A percentile compares a stretch with the other conserved stretches of the same genome.
These are phyloP conservation scores for Hemibagrus guttatus DNA, from an alignment of 2,797 vertebrate species.

Conservation along the genomic window DNA sequence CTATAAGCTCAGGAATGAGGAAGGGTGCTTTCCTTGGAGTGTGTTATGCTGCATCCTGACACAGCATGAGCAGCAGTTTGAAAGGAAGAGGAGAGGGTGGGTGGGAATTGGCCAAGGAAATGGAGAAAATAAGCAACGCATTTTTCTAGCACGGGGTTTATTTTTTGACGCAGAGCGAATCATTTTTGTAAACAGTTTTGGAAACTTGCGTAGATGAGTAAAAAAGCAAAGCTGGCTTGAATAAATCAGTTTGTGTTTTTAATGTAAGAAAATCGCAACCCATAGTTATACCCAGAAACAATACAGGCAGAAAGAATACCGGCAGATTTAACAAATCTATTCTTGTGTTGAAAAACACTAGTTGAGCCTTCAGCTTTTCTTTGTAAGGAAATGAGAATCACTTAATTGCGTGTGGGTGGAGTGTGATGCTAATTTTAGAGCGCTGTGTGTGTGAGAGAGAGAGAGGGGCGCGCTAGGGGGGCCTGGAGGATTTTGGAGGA, in stretches of 20 bases:
- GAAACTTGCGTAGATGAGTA: too few species aligned
- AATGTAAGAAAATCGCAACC: background rate
- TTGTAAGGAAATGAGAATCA: background rate
- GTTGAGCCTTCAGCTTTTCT: background rate
- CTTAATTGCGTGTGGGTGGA: background rate
- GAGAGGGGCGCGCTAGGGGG: background rate
- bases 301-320: background rate
- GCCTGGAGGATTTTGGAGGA: background rate
- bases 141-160: too few species aligned
- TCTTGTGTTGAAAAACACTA: background rate
- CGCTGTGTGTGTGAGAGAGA: background rate
- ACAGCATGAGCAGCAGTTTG: too few species aligned
- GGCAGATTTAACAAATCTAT: too few species aligned
- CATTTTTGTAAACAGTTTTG: background rate
- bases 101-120: background rate
- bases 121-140: too few species aligned
- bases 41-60: too few species aligned
- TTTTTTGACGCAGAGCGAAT: too few species aligned
- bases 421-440: background rate
- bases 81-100: background rate
- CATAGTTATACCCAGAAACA: background rate
- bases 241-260: background rate
- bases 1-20: background rate
- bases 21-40: background rate
- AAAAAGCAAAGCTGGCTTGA: background rate